phyloP scores from a whole-genome alignment of 2,797 vertebrate genomes.

The Carcharodon carcharias region DNA sequence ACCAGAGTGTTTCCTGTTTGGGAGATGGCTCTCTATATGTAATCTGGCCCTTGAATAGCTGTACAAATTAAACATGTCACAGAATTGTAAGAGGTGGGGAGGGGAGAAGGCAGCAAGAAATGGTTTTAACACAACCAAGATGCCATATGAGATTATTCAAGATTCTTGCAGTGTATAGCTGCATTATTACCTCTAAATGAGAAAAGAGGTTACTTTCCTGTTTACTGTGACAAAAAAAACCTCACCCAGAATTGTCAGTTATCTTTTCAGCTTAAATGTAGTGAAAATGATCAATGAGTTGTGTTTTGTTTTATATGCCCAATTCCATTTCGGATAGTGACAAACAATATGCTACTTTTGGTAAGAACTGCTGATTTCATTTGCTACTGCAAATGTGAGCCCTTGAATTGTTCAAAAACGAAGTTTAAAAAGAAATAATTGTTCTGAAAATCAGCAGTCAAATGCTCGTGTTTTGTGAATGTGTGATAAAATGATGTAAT shows the following conservation, averaged over 20 bases:
- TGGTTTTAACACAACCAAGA: neutral
- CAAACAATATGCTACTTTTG: neutral
- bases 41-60: no score
- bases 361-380: neutral
- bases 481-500: neutral
- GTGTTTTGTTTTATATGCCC: neutral
- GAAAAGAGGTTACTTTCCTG: neutral
- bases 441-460: neutral
- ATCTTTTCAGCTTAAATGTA: neutral
- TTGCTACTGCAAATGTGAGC: neutral
- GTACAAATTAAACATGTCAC: neutral
- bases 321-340: neutral
- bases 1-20: neutral
- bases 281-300: neutral
- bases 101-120: neutral
- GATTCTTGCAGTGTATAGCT: neutral
- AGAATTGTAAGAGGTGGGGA: neutral
- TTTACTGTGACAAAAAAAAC: neutral
- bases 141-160: neutral
- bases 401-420: neutral
- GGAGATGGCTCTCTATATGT: neutral
- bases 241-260: neutral
- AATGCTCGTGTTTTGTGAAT: neutral
- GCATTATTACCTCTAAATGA: neutral
- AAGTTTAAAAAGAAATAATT: neutral